phyloP scores from a whole-genome alignment of 2,113 vertebrate species.

The Dolichallabes microphthalmus region DNA sequence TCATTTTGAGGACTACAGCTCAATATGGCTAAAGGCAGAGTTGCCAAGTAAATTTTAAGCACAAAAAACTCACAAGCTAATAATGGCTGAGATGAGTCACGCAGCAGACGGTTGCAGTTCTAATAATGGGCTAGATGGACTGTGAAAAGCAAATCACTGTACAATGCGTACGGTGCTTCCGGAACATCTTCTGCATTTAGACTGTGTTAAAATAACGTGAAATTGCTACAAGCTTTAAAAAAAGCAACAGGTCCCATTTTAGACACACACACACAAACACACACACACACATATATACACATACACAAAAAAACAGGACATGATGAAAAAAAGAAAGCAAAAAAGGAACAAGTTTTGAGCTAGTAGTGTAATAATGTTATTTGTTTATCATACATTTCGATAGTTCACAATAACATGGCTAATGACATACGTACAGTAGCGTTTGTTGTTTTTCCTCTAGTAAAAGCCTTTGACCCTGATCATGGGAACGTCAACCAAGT shows the following conservation, averaged over 20 bases:
- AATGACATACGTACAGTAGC: neutral
- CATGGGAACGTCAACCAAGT: conserved; percentile 15
- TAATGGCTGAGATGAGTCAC: conserved; percentile 37
- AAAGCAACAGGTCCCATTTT: neutral
- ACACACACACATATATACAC: no score
- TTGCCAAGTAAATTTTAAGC: conserved; percentile 18
- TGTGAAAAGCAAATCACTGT: conserved; percentile 29
- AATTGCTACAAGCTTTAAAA: conserved; percentile 20
- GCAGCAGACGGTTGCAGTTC: neutral
- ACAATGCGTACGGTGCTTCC: neutral
- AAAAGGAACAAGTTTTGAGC: neutral
- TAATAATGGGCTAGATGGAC: conserved; percentile 39
- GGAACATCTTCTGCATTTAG: conserved; percentile 15
- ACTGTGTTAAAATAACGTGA: conserved; percentile 15
- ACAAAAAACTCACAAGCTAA: conserved; percentile 20
- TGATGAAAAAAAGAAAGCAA: neutral
- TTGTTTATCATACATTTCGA: neutral
- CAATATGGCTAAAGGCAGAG: neutral
- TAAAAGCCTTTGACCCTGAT: neutral
- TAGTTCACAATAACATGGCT: neutral
- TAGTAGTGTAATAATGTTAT: neutral
- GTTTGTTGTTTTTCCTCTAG: conserved; percentile 9
- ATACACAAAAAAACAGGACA: neutral
- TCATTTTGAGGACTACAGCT: neutral
- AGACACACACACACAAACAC: neutral